A percentile compares a stretch with the other conserved stretches of the same genome.
Evolutionary conservation across 2,888 invertebrate genomes (phyloP).

Genomic region (Blastobasis lacticolella): DNA sequence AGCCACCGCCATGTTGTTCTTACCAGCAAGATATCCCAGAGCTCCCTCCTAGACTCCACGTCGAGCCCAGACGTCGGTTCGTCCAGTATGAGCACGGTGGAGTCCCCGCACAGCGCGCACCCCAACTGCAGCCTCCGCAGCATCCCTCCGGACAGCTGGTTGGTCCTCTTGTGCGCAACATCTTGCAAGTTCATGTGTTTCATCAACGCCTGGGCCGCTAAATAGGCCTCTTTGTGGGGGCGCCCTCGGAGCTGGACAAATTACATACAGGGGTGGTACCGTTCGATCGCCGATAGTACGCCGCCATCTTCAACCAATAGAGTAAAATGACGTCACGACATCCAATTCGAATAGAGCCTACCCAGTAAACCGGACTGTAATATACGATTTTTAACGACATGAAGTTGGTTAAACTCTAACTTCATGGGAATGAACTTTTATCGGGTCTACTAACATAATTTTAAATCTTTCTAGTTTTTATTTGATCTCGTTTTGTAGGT

Average conservation of each 20-base stretch:
- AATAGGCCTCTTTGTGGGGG: neutral
- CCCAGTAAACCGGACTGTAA: too few species aligned
- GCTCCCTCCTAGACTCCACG: constrained; percentile 36
- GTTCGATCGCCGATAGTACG: too few species aligned
- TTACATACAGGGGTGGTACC: neutral
- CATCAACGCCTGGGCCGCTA: constrained; percentile 20
- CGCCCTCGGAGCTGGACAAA: constrained; percentile 1
- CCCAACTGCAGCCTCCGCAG: constrained; percentile 86
- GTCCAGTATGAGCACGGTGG: constrained; percentile 78
- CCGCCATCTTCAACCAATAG: too few species aligned
- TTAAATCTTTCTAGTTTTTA: too few species aligned
- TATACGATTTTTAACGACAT: too few species aligned
- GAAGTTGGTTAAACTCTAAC: too few species aligned
- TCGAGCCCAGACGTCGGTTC: constrained; percentile 79
- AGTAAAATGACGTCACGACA: too few species aligned
- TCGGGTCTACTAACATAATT: too few species aligned
- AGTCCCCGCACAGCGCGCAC: constrained; percentile 87
- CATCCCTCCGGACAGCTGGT: constrained; percentile 89
- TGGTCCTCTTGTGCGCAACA: constrained; percentile 76
- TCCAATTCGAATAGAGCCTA: too few species aligned
- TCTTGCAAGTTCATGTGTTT: constrained; percentile 36
- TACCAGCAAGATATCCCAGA: constrained; percentile 35
- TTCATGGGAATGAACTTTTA: too few species aligned
- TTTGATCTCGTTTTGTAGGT: too few species aligned
- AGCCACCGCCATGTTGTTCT: constrained; percentile 2